Conservation (phyloP, 1,140 invertebrate genomes). For the Lasioglossum baleicum region DNA sequence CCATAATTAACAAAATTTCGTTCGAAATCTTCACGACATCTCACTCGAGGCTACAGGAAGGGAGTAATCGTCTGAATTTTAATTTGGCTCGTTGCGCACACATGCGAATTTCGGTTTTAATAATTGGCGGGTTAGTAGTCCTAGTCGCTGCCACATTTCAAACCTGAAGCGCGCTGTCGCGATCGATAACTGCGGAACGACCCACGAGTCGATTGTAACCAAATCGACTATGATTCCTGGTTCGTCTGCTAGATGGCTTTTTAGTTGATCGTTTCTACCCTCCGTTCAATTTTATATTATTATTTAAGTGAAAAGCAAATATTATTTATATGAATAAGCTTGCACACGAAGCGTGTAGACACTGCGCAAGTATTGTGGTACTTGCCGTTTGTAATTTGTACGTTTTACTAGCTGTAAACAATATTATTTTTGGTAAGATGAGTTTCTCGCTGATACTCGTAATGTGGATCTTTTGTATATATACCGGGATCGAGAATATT, state of each 20-base stretch:
- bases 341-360: no score
- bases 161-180: background rate
- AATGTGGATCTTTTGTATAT: slow-evolving; percentile 53
- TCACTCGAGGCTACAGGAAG: no score
- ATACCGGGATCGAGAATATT: slow-evolving; percentile 24
- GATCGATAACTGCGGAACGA: background rate
- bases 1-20: no score
- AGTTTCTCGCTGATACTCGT: slow-evolving; percentile 56
- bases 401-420: no score
- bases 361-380: no score
- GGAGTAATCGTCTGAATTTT: background rate
- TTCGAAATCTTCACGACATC: no score
- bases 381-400: no score
- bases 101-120: slow-evolving; percentile 1
- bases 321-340: no score
- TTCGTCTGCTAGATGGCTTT: slow-evolving; percentile 46
- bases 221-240: background rate
- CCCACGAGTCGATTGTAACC: background rate
- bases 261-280: background rate
- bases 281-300: no score
- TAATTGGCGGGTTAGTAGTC: background rate
- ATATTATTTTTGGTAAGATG: background rate
- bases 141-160: slow-evolving; percentile 8
- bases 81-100: slow-evolving; percentile 6
- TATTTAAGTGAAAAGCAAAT: no score